Base-by-base conservation (phyloP, 92 coral and sea anemone species). In the Zoanthus sociatus region DNA sequence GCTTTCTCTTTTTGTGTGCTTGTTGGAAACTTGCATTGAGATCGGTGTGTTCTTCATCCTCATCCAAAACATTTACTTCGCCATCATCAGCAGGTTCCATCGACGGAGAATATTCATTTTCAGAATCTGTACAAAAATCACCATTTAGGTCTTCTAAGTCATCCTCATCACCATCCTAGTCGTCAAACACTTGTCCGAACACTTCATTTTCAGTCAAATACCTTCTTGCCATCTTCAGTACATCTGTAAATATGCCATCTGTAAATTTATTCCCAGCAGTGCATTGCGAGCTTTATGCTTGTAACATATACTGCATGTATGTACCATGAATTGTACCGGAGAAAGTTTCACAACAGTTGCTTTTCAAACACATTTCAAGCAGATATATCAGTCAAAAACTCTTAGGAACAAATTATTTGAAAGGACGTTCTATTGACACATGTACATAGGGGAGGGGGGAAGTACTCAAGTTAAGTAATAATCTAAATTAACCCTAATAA, bases 81-180 rank as follows among this genome's bases (percentile, higher is more conserved):
- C 53, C 53, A 48, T 48, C 53, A 48, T 48, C 53, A 60, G 68
- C 68, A 60, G 20, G 68, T 60, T 60, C 68, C 68, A 60, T 60
- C 21, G 68, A 9, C 68, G 0, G 68, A 60, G 68, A 60, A 60
- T 60, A 60, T 56, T 56, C 68, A 60, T 60, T 60, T 60, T 60
- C 68, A 60, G 68, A 60, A 60, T 60, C 68, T 60, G 68, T 16
- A 11, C 68, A 14, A 60, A 60, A 60, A 16, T 60, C 68, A 60
- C 68, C 68, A 60, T 60, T 60, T 60, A 60, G 68, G 68, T 60
- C 68, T 60, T 56, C 64, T 56, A 56, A 56, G 64, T 56, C 64
- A 56, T 56, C 64, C 1, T 60, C 68, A 60, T 60, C 68, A 60
- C 68, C 30, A 60, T 60, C 68, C 68, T 0, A 14, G 68, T n/a